A percentile compares a stretch with the other conserved stretches of the same genome.
Conservation (phyloP, 2,113 vertebrate genomes). For the Sakesphorus luctuosus region DNA sequence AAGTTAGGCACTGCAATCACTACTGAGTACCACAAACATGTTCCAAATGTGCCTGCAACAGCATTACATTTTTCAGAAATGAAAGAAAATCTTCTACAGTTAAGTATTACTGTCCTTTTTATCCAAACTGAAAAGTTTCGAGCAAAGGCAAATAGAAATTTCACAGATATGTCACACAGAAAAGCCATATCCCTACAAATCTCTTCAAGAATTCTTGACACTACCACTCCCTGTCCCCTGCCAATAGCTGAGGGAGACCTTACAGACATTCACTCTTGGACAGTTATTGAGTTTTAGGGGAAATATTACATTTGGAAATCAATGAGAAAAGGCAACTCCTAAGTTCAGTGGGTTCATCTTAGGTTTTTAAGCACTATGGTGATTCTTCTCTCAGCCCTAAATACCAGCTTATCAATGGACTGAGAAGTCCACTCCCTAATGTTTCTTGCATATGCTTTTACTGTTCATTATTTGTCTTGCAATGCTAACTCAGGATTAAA, state of each 20-base stretch:
- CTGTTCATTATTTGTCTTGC: background rate
- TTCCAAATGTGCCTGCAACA: constrained; percentile 15
- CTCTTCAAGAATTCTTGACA: background rate
- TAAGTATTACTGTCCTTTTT: background rate
- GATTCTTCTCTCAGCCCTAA: constrained; percentile 5
- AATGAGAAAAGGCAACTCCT: background rate
- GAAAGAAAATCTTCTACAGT: constrained; percentile 1
- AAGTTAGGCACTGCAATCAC: constrained; percentile 1
- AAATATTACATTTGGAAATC: background rate
- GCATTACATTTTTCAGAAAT: background rate
- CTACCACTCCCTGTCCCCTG: background rate
- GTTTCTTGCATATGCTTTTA: background rate
- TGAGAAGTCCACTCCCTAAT: background rate
- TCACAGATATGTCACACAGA: background rate
- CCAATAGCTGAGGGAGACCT: background rate
- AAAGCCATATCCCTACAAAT: background rate
- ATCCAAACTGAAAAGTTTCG: background rate
- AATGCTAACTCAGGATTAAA: constrained; percentile 8
- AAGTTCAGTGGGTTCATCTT: background rate
- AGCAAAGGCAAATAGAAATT: background rate
- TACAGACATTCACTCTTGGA: background rate
- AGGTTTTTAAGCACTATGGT: background rate
- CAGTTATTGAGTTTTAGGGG: background rate
- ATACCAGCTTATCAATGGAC: background rate
- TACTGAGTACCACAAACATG: background rate